Evolutionary conservation across 2,113 vertebrate genomes (phyloP).

Genomic region (Lagopus muta): DNA sequence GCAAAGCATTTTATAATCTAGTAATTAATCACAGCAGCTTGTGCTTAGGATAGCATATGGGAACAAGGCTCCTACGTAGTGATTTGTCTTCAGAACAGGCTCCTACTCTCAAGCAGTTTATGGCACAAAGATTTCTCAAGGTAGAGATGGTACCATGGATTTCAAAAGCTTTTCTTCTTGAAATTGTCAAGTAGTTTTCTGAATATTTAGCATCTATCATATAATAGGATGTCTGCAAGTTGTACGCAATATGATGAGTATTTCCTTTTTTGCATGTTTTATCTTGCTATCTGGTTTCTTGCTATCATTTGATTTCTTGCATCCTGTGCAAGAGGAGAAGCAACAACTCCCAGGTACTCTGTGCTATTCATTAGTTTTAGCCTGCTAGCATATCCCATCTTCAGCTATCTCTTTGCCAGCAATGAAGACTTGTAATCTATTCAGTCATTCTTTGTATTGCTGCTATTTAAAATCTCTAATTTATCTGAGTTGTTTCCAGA

Average conservation of each 20-base stretch:
- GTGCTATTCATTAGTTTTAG: background rate
- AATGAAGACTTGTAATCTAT: background rate
- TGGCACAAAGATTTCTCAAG: background rate
- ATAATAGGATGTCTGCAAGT: accelerated
- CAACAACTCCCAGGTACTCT: background rate
- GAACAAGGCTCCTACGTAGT: background rate
- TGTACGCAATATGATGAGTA: background rate
- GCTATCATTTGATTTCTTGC: background rate
- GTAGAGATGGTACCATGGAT: background rate
- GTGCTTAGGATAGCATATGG: background rate
- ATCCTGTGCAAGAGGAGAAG: background rate
- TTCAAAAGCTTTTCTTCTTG: background rate
- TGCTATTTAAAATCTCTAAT: background rate
- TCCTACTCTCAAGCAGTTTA: background rate
- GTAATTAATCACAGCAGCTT: background rate
- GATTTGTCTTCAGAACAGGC: background rate
- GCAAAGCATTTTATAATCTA: background rate
- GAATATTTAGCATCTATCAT: background rate
- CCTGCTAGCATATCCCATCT: background rate
- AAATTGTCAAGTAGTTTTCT: background rate
- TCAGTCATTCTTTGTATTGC: background rate
- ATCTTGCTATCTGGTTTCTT: background rate
- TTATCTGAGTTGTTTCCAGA: background rate
- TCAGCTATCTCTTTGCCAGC: background rate
- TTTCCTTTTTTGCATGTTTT: background rate